A percentile compares a stretch with the other conserved stretches of the same genome.
These are phyloP conservation scores for Lagenorhynchus albirostris DNA, from an alignment of 2,113 vertebrate genomes.

Conservation along the genomic window DNA sequence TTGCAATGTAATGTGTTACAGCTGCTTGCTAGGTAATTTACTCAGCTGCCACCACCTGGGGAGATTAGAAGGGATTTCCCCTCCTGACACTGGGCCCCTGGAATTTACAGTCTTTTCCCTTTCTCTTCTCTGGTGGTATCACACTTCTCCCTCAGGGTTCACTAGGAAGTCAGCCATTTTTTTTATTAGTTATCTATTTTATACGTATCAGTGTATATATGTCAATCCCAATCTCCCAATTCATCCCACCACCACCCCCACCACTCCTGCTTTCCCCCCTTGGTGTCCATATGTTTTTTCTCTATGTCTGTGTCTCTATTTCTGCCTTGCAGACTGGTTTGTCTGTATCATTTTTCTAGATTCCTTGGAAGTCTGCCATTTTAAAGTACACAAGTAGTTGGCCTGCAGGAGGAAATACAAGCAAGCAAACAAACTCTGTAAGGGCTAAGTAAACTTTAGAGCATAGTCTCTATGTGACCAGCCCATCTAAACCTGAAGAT, in stretches of 20 bases:
- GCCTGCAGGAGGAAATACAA: neutral
- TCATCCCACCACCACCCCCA: too few relatives aligned
- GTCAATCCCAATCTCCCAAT: too few relatives aligned
- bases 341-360: too few relatives aligned
- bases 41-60: constrained; percentile 69
- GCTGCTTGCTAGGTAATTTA: constrained; percentile 69
- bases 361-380: constrained; percentile 19
- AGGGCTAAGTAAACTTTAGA: neutral
- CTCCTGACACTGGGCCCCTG: constrained; percentile 37
- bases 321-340: too few relatives aligned
- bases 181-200: neutral
- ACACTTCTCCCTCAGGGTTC: neutral
- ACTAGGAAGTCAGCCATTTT: constrained; percentile 11
- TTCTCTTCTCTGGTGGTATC: constrained; percentile 44
- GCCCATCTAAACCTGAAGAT: fast-evolving
- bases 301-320: too few relatives aligned
- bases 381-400: constrained; percentile 21
- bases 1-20: constrained; percentile 57
- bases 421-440: neutral
- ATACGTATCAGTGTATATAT: too few relatives aligned
- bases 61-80: constrained; percentile 47
- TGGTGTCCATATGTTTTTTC: too few relatives aligned
- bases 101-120: constrained; percentile 57
- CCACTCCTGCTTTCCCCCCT: too few relatives aligned
- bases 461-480: neutral